A percentile compares a stretch with the other conserved stretches of the same genome.
These are phyloP conservation scores for Chymomyza costata DNA, from an alignment of 1,140 invertebrate genomes.

Conservation along the genomic window DNA sequence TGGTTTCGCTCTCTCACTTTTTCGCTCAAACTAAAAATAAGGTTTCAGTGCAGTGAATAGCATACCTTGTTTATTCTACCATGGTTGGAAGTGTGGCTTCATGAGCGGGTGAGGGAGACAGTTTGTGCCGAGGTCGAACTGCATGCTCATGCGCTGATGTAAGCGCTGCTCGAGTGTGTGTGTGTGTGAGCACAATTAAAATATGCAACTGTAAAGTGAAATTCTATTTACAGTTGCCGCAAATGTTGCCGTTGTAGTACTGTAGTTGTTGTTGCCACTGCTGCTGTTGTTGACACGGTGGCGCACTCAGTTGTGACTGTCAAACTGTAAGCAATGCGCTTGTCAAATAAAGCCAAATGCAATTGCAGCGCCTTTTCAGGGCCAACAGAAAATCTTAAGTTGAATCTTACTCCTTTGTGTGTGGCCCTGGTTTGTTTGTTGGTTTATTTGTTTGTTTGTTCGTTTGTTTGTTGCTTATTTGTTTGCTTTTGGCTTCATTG, in stretches of 20 bases:
- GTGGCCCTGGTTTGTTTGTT: too few species aligned
- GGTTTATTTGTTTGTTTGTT: too few species aligned
- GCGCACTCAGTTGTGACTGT: conserved; percentile 23
- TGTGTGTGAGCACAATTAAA: conserved; percentile 44
- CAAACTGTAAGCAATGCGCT: conserved; percentile 9
- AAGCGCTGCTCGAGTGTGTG: conserved; percentile 25
- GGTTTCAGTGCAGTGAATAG: too few species aligned
- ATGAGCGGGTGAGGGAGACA: too few species aligned
- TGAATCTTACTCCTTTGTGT: too few species aligned
- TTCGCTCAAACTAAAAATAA: too few species aligned
- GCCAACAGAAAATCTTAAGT: too few species aligned
- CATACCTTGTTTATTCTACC: too few species aligned
- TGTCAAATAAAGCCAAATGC: neutral
- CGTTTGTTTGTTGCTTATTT: too few species aligned
- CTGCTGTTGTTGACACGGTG: conserved; percentile 16
- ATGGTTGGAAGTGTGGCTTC: too few species aligned
- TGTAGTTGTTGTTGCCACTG: neutral
- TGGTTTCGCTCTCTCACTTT: too few species aligned
- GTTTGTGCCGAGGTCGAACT: conserved; percentile 28
- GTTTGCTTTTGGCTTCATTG: too few species aligned
- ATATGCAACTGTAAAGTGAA: conserved; percentile 35
- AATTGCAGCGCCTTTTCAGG: conserved; percentile 17
- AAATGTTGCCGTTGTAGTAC: conserved; percentile 15
- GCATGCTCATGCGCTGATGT: conserved; percentile 65
- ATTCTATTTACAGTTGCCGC: conserved; percentile 49